A percentile compares a stretch with the other conserved stretches of the same genome.
Conservation (phyloP, 2,797 vertebrate genomes). For the Poecilia gillii region DNA sequence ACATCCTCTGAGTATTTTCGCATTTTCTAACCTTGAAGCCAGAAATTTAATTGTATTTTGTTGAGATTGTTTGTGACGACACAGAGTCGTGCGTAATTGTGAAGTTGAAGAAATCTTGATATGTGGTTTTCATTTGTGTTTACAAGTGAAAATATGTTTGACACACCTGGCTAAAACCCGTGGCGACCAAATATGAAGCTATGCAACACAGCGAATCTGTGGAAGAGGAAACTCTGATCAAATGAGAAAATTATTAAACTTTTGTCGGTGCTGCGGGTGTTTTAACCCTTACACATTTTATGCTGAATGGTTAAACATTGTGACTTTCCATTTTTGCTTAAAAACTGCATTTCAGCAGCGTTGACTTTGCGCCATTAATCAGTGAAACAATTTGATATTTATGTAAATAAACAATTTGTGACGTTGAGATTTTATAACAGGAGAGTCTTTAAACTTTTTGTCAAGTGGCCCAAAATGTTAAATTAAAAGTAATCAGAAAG, state of each 20-base stretch:
- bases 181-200: neutral
- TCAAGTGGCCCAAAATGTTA: too few relatives aligned
- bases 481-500: too few relatives aligned
- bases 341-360: too few relatives aligned
- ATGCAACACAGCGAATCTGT: neutral
- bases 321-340: too few relatives aligned
- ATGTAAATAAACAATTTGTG: too few relatives aligned
- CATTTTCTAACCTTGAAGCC: neutral
- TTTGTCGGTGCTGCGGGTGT: neutral
- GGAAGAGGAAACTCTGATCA: neutral
- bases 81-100: neutral
- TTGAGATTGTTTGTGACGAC: neutral
- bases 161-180: neutral
- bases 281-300: too few relatives aligned
- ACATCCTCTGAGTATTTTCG: neutral
- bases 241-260: neutral
- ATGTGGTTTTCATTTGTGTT: neutral
- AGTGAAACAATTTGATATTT: too few relatives aligned
- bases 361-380: too few relatives aligned
- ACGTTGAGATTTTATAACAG: too few relatives aligned
- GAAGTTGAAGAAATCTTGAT: neutral
- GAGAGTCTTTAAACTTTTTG: too few relatives aligned
- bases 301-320: too few relatives aligned
- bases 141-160: neutral
- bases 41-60: neutral